Percentiles rank a stretch among this genome's conserved stretches.
These are phyloP conservation scores for Oxytorus armatus DNA, from an alignment of 2,888 invertebrate species.

Conservation along the genomic window DNA sequence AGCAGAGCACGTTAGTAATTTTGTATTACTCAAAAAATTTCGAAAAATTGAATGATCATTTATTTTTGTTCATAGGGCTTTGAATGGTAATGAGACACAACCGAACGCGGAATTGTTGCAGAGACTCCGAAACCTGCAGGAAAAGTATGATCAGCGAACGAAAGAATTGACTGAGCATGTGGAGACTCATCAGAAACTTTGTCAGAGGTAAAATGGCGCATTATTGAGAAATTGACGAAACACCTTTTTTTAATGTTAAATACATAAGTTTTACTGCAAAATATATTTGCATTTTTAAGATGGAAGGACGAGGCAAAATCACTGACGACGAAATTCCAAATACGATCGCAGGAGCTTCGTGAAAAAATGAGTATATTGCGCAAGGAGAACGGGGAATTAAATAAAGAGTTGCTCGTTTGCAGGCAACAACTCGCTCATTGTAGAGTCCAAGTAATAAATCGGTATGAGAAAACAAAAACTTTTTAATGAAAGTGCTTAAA, in stretches of 20 bases:
- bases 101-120: constrained; percentile 61
- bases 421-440: constrained; percentile 76
- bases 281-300: constrained; percentile 81
- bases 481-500: neutral
- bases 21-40: neutral
- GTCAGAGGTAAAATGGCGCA: constrained; percentile 85
- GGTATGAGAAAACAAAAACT: constrained; percentile 65
- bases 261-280: constrained; percentile 5
- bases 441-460: constrained; percentile 73
- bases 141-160: constrained; percentile 83
- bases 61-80: constrained; percentile 50
- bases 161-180: constrained; percentile 87
- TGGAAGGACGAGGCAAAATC: constrained; percentile 89
- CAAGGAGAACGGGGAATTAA: constrained; percentile 84
- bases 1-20: constrained; percentile 64
- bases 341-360: constrained; percentile 86
- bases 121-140: constrained; percentile 73
- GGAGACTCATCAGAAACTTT: constrained; percentile 87
- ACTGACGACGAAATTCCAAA: constrained; percentile 88
- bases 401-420: constrained; percentile 78
- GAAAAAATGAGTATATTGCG: constrained; percentile 86
- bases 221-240: neutral
- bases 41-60: neutral
- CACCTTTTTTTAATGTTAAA: constrained; percentile 7
- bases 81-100: constrained; percentile 45